phyloP scores from a whole-genome alignment of 53 echinoderm and acorn worm genomes.

The Holothuria scabra region DNA sequence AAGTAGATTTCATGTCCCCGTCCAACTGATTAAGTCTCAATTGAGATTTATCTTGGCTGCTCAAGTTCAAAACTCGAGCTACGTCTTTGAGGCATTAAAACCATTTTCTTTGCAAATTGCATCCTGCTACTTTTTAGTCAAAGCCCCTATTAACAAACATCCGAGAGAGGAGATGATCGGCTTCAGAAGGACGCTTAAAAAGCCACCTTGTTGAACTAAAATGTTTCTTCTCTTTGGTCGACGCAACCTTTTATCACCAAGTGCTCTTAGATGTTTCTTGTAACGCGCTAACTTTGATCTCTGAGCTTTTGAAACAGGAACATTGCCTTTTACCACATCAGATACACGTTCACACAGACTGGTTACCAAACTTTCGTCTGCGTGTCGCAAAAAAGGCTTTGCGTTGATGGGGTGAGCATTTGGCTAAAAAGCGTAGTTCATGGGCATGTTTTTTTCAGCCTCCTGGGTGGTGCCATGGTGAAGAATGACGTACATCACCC shows the following conservation, averaged over 20 bases:
- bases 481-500: no score
- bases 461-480: no score
- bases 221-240: slow-evolving; percentile 42
- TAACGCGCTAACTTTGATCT: slow-evolving; percentile 30
- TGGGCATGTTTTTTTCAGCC: slow-evolving; percentile 61
- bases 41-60: not conserved
- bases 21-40: slow-evolving; percentile 15
- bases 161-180: slow-evolving; percentile 46
- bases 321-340: slow-evolving; percentile 53
- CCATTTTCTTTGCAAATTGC: slow-evolving; percentile 77
- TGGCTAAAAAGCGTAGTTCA: slow-evolving; percentile 59
- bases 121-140: slow-evolving; percentile 28
- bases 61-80: slow-evolving; percentile 47
- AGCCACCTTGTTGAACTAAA: slow-evolving; percentile 54
- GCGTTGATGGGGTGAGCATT: slow-evolving; percentile 40
- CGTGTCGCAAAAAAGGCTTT: slow-evolving; percentile 48
- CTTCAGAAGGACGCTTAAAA: slow-evolving; percentile 53
- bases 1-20: slow-evolving; percentile 18
- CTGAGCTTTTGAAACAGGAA: slow-evolving; percentile 45
- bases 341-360: slow-evolving; percentile 68
- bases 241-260: slow-evolving; percentile 34
- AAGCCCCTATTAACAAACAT: slow-evolving; percentile 2
- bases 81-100: slow-evolving; percentile 70
- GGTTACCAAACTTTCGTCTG: slow-evolving; percentile 33
- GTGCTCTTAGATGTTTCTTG: slow-evolving; percentile 27